phyloP scores from a whole-genome alignment of 2,113 vertebrate species.

The Mustela nigripes region DNA sequence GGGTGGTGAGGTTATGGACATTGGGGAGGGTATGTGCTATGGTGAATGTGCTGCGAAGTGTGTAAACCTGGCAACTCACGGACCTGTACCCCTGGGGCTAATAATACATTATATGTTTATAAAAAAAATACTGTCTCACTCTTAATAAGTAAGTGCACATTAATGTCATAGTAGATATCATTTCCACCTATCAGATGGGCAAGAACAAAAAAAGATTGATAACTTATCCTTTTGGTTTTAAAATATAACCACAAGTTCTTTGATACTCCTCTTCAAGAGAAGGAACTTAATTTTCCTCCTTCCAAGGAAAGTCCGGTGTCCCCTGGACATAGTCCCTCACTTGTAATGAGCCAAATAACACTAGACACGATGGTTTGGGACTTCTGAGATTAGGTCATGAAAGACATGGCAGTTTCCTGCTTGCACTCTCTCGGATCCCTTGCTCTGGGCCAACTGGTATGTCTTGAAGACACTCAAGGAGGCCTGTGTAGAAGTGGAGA shows the following conservation, averaged over 20 bases:
- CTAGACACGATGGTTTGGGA: neutral
- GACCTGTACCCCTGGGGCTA: too few relatives aligned
- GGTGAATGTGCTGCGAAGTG: too few relatives aligned
- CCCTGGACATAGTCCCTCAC: neutral
- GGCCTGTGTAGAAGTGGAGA: neutral
- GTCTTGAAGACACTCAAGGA: neutral
- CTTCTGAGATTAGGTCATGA: neutral
- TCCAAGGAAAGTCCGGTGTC: neutral
- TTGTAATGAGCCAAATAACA: neutral
- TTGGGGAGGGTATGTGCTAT: too few relatives aligned
- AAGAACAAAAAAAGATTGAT: neutral
- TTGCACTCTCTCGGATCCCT: neutral
- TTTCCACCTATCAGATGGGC: neutral
- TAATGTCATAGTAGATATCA: neutral
- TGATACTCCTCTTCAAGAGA: neutral
- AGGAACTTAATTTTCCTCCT: neutral
- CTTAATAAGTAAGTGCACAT: conserved; percentile 1
- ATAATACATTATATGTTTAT: too few relatives aligned
- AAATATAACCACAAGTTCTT: conserved; percentile 43
- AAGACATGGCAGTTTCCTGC: neutral
- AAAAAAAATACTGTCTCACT: neutral
- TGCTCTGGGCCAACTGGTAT: neutral
- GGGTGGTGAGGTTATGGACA: too few relatives aligned
- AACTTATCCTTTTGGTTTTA: neutral
- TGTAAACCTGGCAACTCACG: too few relatives aligned